Evolutionary conservation across 2,888 invertebrate species (phyloP).

Genomic region (Cheilosia soror): DNA sequence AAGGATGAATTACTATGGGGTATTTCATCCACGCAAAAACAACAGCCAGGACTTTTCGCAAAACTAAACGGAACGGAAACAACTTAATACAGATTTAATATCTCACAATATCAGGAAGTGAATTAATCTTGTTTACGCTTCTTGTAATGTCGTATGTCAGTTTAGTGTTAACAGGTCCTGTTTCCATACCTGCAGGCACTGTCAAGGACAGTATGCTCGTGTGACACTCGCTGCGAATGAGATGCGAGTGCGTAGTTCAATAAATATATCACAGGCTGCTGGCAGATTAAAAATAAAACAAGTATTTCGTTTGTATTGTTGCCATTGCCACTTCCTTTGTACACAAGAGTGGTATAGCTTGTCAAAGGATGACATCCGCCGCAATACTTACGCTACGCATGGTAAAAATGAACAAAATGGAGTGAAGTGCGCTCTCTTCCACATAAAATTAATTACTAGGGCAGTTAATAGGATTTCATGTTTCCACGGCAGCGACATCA

Average conservation of each 20-base stretch:
- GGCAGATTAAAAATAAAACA: too few relatives aligned
- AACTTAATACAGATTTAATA: constrained; percentile 50
- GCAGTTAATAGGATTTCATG: constrained; percentile 27
- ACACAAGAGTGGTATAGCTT: too few relatives aligned
- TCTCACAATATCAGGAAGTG: constrained; percentile 17
- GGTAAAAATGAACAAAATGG: neutral
- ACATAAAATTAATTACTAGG: constrained; percentile 38
- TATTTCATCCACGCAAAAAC: neutral
- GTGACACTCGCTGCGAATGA: neutral
- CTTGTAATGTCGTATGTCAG: constrained; percentile 29
- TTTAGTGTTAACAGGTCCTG: constrained; percentile 3
- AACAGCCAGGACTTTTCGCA: neutral
- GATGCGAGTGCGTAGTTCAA: neutral
- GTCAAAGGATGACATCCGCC: constrained; percentile 3
- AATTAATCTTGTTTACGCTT: constrained; percentile 41
- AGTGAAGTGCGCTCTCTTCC: neutral
- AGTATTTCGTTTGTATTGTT: too few relatives aligned
- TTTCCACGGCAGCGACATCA: neutral
- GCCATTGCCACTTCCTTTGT: too few relatives aligned
- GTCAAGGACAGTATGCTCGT: neutral
- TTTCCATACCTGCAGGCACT: constrained; percentile 26
- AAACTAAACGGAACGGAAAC: constrained; percentile 22
- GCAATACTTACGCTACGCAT: too few relatives aligned
- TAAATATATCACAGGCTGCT: constrained; percentile 1
- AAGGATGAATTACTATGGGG: constrained; percentile 26